Evolutionary conservation across 2,113 vertebrate genomes (phyloP).

Genomic region (Nicator chloris): DNA sequence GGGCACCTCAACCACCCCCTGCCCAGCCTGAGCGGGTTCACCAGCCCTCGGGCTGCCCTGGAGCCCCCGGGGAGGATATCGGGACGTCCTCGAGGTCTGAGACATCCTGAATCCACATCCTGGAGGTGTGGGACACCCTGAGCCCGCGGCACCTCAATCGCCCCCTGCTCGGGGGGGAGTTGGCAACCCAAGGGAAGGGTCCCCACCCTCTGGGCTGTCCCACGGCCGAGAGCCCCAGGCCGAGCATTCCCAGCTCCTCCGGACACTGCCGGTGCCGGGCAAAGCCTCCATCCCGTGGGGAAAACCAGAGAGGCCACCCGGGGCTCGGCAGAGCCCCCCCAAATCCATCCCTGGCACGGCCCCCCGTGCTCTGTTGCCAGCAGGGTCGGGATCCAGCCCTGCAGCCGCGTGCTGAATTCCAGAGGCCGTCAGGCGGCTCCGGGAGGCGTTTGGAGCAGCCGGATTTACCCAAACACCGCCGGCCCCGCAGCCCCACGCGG

Average conservation of each 20-base stretch:
- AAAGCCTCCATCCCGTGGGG: rapidly evolving
- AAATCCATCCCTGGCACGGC: background rate
- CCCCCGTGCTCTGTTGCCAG: background rate
- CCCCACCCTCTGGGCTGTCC: background rate
- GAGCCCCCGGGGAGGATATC: too few species aligned
- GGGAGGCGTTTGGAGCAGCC: constrained; percentile 60
- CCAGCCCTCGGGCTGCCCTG: background rate
- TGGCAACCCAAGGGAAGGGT: background rate
- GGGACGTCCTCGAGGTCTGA: background rate
- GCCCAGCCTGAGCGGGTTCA: background rate
- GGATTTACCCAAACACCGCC: constrained; percentile 65
- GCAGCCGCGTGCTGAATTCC: constrained; percentile 63
- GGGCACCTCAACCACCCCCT: background rate
- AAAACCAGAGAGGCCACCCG: rapidly evolving
- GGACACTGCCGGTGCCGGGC: rapidly evolving
- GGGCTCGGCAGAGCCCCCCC: background rate
- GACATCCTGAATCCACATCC: too few species aligned
- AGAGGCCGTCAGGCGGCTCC: constrained; percentile 61
- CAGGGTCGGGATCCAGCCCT: constrained; percentile 39
- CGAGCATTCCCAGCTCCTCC: background rate
- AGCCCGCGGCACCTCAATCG: rapidly evolving
- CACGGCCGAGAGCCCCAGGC: rapidly evolving
- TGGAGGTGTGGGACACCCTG: too few species aligned
- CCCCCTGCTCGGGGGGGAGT: background rate
- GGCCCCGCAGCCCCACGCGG: constrained; percentile 36